Evolutionary conservation across 2,888 invertebrate species (phyloP).

Genomic region (Dendrolimus houi): DNA sequence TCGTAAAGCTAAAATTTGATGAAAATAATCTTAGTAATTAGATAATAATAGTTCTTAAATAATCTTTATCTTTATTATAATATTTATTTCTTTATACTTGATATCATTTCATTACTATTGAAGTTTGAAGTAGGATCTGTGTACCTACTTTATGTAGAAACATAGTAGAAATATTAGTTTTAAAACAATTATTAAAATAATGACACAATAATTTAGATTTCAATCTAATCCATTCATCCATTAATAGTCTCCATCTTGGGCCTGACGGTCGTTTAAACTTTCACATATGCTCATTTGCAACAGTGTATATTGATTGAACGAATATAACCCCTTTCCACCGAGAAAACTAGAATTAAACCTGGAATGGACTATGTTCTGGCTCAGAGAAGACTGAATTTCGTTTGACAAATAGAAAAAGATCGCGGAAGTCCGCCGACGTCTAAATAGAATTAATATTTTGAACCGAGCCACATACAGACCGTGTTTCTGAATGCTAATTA

Average conservation of each 20-base stretch:
- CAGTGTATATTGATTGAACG: conserved; percentile 30
- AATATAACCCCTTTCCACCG: conserved; percentile 14
- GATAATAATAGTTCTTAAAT: no score
- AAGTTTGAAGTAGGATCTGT: no score
- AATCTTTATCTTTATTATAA: no score
- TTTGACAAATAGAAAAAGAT: conserved; percentile 3
- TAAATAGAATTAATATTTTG: conserved; percentile 7
- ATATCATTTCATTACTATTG: no score
- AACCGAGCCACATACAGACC: conserved; percentile 3
- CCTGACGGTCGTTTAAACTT: conserved; percentile 30
- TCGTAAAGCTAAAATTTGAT: no score
- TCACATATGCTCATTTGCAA: conserved; percentile 30
- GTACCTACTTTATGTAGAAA: no score
- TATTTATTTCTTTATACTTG: no score
- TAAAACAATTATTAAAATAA: no score
- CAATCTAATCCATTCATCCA: neutral
- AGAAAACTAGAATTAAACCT: no score
- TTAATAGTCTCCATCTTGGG: conserved; percentile 6
- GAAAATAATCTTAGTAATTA: no score
- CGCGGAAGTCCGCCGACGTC: neutral
- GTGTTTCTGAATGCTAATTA: neutral
- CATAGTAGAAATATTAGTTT: no score
- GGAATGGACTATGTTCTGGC: neutral
- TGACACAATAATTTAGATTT: neutral
- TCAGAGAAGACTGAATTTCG: neutral